Evolutionary conservation across 2,113 vertebrate species (phyloP).

Genomic region (Proterorhinus semilunaris): DNA sequence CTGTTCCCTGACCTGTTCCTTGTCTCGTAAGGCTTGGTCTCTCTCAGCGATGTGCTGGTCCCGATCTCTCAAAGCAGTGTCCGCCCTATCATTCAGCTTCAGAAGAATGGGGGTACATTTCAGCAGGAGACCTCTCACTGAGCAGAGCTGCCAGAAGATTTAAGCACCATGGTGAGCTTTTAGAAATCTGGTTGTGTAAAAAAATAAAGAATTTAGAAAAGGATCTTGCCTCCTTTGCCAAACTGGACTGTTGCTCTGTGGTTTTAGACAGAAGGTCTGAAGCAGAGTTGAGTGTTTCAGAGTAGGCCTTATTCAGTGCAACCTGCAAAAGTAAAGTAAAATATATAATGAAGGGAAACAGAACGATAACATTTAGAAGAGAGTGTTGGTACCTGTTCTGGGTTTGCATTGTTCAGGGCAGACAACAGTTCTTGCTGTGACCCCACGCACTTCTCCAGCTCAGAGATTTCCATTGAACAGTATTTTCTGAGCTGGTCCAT

Average conservation of each 20-base stretch:
- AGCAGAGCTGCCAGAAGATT: conserved; percentile 68
- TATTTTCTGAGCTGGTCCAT: conserved; percentile 78
- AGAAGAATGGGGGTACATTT: conserved; percentile 63
- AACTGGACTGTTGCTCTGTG: conserved; percentile 70
- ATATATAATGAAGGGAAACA: too few relatives aligned
- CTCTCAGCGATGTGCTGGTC: conserved; percentile 61
- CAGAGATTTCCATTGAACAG: conserved; percentile 68
- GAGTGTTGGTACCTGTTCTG: conserved; percentile 74
- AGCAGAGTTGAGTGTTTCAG: conserved; percentile 48
- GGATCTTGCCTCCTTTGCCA: conserved; percentile 72
- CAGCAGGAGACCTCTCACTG: conserved; percentile 67
- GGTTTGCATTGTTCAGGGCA: conserved; percentile 70
- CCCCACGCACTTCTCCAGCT: conserved; percentile 73
- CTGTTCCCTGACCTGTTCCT: conserved; percentile 57
- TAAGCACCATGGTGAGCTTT: not conserved
- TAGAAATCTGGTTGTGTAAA: not conserved
- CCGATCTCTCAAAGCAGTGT: conserved; percentile 63
- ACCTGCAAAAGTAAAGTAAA: conserved; percentile 49
- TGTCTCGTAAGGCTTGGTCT: conserved; percentile 67
- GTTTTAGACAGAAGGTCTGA: conserved; percentile 58
- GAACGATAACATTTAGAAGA: too few relatives aligned
- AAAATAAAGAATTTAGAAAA: not conserved
- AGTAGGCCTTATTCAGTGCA: conserved; percentile 55
- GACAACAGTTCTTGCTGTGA: conserved; percentile 73
- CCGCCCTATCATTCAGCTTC: conserved; percentile 73